phyloP scores from a whole-genome alignment of 2,113 vertebrate species.

The Tamias sibiricus region DNA sequence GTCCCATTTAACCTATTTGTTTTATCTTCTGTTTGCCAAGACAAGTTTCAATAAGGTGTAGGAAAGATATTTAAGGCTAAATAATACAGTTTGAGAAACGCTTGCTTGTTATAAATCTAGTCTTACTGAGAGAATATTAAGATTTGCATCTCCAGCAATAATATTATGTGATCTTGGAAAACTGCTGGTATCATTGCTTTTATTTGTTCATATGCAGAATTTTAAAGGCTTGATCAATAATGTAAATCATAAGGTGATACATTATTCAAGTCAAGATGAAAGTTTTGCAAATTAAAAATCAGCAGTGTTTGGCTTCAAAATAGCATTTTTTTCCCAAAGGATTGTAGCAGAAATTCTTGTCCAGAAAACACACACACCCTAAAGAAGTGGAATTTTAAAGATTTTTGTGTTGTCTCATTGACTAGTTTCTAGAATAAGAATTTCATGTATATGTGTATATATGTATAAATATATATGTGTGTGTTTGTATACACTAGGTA shows the following conservation, averaged over 20 bases:
- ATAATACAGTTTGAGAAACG: constrained; percentile 50
- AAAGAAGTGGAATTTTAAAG: background rate
- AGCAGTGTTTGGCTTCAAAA: background rate
- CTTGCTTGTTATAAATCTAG: constrained; percentile 59
- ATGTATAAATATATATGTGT: too few relatives aligned
- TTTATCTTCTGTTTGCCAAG: constrained; percentile 41
- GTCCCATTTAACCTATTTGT: background rate
- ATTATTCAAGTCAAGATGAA: background rate
- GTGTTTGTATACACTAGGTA: background rate
- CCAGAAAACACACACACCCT: background rate
- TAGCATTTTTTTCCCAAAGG: background rate
- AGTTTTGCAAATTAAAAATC: background rate
- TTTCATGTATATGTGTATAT: constrained; percentile 4
- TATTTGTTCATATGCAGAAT: constrained; percentile 1
- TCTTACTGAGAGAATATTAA: constrained; percentile 53
- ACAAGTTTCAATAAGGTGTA: constrained; percentile 36
- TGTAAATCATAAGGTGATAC: background rate
- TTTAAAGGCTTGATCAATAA: background rate
- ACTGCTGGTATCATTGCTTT: background rate
- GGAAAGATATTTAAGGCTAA: constrained; percentile 47
- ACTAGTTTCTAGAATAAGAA: too few relatives aligned
- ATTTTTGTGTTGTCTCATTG: background rate
- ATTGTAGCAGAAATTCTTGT: background rate
- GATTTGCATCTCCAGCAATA: constrained; percentile 19
- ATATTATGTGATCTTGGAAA: background rate